Base-by-base conservation (phyloP, 2,797 vertebrate genomes). In the Lutjanus argentimaculatus region DNA sequence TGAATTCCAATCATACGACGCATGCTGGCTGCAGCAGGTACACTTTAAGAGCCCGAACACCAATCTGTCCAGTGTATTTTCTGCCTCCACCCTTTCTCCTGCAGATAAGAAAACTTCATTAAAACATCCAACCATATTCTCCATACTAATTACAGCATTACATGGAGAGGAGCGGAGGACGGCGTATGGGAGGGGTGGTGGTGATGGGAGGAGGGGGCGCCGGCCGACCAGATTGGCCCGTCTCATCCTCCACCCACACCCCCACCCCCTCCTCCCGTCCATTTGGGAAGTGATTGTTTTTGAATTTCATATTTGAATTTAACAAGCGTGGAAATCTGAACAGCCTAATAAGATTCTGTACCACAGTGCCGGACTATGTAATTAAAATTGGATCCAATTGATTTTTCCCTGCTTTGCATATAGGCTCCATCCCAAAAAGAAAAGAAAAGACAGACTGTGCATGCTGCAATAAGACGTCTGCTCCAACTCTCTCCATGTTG, bases 311-410 rank as follows among this genome's bases (percentile, higher is more conserved):
- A 75, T 90, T 87, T 88, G 75, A 85, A 76, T 83, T 80, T 85
- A 86, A 92, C 85, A 87, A 87, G 78, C 82, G 58, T 80, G 79
- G 69, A 83, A 88, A 86, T 92, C 79, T 87, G 87, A 86, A 84
- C 63, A 76, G 72, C 75, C 80, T 86, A 88, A 91, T 84, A 80
- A 72, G 80, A 87, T 86, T 89, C 83, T 79, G 75, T 43, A 72
- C 71, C 84, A 82, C 77, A 85, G 68, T 61, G 85, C 73, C 46
- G 52, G 88, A 79, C 67, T 84, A n/a, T 83, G 72, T 88, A 77
- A 93, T 93, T 91, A 89, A 91, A 88, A 87, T 76, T n/a, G n/a
- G 79, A 88, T 86, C 88, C 84, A 83, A 90, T 83, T 84, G 85
- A 91, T 85, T 84, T 79, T 85, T 55, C 6, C 65, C 82, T 66